These are phyloP conservation scores for Rallus limicola DNA, from an alignment of 2,113 vertebrate species.

Conservation along the genomic window DNA sequence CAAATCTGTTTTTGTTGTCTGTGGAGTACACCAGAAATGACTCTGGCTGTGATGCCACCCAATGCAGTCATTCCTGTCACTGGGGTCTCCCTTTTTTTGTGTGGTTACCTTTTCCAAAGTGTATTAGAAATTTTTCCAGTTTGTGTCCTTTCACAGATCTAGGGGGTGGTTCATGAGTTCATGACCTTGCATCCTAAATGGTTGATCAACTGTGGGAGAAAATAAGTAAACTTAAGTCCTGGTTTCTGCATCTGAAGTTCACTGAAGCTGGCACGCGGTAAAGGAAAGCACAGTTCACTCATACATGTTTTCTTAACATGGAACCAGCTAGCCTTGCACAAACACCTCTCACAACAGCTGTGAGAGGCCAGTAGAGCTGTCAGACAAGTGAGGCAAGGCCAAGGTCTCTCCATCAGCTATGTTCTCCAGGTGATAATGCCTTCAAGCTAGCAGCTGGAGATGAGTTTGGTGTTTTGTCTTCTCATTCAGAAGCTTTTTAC, in stretches of 20 bases:
- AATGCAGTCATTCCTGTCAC: not conserved
- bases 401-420: not conserved
- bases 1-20: not conserved
- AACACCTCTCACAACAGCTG: slow-evolving; percentile 33
- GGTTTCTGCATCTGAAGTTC: not conserved
- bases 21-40: not conserved
- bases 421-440: not conserved
- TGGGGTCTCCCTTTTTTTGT: not conserved
- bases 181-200: not conserved
- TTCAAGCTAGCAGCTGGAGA: not conserved
- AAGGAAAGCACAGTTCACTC: not conserved
- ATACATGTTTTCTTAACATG: slow-evolving; percentile 51
- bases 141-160: not conserved
- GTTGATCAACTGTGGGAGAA: not conserved
- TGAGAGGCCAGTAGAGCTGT: not conserved
- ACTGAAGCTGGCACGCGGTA: slow-evolving; percentile 23
- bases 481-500: not conserved
- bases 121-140: not conserved
- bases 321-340: slow-evolving; percentile 31
- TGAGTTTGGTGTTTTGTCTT: not conserved
- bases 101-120: rapidly evolving
- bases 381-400: not conserved
- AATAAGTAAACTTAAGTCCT: not conserved
- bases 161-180: rapidly evolving
- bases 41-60: not conserved